Conservation (phyloP, 1,140 invertebrate genomes). For the Magallana gigas region DNA sequence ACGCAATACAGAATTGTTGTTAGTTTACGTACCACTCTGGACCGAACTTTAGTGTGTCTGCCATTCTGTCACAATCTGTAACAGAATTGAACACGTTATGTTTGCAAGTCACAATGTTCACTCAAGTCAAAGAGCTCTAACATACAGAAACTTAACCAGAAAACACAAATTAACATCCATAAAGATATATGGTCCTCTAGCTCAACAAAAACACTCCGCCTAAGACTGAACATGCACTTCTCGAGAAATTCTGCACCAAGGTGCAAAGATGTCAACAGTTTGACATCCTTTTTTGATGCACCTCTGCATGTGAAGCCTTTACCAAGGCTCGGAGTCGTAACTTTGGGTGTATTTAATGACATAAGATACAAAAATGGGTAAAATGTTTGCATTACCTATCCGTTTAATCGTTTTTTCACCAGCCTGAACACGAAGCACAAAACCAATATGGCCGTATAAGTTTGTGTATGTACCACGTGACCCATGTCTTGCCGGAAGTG, state of each 20-base stretch:
- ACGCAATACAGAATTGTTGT: too few relatives aligned
- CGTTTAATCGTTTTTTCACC: conserved; percentile 37
- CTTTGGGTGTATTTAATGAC: conserved; percentile 5
- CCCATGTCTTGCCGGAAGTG: conserved; percentile 20
- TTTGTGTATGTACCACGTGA: conserved; percentile 65
- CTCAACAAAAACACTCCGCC: not conserved
- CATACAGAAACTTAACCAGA: not conserved
- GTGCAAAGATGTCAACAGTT: conserved; percentile 28
- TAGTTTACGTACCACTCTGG: conserved; percentile 58
- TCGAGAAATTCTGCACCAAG: not conserved
- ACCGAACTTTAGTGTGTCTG: conserved; percentile 65
- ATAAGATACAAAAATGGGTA: not conserved
- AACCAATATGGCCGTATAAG: conserved; percentile 65
- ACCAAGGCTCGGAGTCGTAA: not conserved
- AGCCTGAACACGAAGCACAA: conserved; percentile 60
- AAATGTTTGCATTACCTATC: not conserved
- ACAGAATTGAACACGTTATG: not conserved
- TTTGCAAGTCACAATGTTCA: too few relatives aligned
- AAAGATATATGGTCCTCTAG: not conserved
- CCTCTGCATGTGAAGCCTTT: not conserved
- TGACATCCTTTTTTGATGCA: not conserved
- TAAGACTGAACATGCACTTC: not conserved
- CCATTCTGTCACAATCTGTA: conserved; percentile 58
- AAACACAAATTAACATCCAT: not conserved
- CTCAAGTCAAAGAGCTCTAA: not conserved